Conservation (phyloP, 2,113 vertebrate species). For the Hiodon tergisus region DNA sequence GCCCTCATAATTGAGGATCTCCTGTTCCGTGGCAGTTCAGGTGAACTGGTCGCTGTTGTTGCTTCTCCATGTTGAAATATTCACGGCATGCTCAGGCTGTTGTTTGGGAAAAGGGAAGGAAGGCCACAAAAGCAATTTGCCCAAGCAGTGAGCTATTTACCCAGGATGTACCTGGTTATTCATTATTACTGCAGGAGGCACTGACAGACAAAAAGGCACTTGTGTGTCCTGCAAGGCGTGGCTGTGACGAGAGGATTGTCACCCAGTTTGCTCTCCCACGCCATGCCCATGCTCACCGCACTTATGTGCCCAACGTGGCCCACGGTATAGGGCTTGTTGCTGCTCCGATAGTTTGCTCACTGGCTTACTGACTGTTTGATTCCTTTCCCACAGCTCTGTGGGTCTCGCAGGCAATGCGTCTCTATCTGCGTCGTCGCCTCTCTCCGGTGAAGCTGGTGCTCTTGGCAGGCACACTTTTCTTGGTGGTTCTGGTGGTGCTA, state of each 20-base stretch:
- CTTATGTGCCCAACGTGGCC: neutral
- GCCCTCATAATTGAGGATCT: no score
- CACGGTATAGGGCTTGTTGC: neutral
- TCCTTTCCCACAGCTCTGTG: slow-evolving; percentile 21
- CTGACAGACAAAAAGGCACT: slow-evolving; percentile 8
- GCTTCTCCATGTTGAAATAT: neutral
- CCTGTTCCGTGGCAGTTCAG: no score
- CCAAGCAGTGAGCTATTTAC: neutral
- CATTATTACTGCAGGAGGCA: slow-evolving; percentile 33
- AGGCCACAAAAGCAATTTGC: neutral
- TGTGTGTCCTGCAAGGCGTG: slow-evolving; percentile 44
- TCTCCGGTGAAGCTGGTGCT: slow-evolving; percentile 77
- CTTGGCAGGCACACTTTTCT: slow-evolving; percentile 61
- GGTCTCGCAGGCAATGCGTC: slow-evolving; percentile 57
- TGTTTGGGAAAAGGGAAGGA: neutral
- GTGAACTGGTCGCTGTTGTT: no score
- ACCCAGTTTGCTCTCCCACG: slow-evolving; percentile 35
- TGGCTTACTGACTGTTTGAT: neutral
- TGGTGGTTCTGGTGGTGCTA: slow-evolving; percentile 79
- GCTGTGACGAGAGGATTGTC: slow-evolving; percentile 39
- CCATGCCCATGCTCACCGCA: neutral
- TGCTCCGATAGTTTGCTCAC: neutral
- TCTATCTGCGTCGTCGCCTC: slow-evolving; percentile 66
- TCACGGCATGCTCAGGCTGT: neutral
- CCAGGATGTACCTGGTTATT: slow-evolving; percentile 26